These are phyloP conservation scores for Tapirus indicus DNA, from an alignment of 2,797 vertebrate species.

Conservation along the genomic window DNA sequence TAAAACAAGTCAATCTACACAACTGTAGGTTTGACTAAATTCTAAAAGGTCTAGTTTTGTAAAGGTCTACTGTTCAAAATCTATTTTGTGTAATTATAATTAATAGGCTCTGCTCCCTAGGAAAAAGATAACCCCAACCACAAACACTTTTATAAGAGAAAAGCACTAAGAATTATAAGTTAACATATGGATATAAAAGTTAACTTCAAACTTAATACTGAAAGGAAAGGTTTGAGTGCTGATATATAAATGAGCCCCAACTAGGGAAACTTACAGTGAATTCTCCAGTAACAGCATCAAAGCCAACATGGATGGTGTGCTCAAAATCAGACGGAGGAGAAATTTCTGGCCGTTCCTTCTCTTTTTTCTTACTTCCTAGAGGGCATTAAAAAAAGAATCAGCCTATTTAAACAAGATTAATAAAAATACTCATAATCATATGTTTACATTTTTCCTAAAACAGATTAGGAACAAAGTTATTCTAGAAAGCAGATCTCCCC, in stretches of 20 bases:
- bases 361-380: constrained; percentile 95
- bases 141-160: constrained; percentile 45
- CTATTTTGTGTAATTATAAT: constrained; percentile 34
- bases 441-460: not conserved
- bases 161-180: constrained; percentile 46
- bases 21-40: constrained; percentile 11
- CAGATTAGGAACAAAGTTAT: constrained; percentile 39
- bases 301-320: constrained; percentile 98
- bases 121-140: constrained; percentile 20
- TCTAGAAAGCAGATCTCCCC: constrained; percentile 2
- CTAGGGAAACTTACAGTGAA: constrained; percentile 94
- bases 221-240: not conserved
- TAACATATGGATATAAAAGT: not conserved
- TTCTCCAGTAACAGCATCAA: constrained; percentile 98
- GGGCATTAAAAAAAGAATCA: not conserved
- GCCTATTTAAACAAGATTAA: constrained; percentile 29
- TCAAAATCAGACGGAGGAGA: constrained; percentile 99
- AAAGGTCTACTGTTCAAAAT: constrained; percentile 15
- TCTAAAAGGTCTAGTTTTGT: constrained; percentile 5
- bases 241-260: not conserved
- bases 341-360: constrained; percentile 98
- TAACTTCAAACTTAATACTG: constrained; percentile 40
- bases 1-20: not conserved
- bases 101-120: not conserved
- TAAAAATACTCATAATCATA: not conserved